phyloP scores from a whole-genome alignment of 1,140 invertebrate genomes.

The Cryptotermes secundus region DNA sequence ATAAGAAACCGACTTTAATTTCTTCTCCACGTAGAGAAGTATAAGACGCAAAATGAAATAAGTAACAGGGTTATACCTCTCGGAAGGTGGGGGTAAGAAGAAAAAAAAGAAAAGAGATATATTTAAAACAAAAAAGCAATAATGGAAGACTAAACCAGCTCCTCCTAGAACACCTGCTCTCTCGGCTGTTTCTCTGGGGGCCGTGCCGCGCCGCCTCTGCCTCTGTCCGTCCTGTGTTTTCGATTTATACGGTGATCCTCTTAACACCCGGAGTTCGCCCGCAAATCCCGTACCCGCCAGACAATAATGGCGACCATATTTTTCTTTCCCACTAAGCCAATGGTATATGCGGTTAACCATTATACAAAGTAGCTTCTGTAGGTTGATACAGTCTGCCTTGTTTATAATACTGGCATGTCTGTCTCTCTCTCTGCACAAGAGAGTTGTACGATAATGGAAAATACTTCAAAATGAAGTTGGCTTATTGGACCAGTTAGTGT shows the following conservation, averaged over 20 bases:
- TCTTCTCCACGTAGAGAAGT: background rate
- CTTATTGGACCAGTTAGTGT: background rate
- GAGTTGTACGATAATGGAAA: background rate
- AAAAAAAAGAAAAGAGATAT: background rate
- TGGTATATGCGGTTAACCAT: constrained; percentile 9
- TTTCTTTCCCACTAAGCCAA: constrained; percentile 16
- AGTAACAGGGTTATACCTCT: constrained; percentile 1
- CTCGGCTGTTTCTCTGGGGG: background rate
- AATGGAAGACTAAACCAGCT: background rate
- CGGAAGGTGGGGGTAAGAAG: background rate
- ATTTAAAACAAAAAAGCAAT: constrained; percentile 19
- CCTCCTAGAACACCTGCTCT: constrained; percentile 1
- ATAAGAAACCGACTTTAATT: background rate
- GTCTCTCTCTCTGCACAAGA: background rate
- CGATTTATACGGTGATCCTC: constrained; percentile 6
- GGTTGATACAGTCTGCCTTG: background rate
- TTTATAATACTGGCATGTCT: background rate
- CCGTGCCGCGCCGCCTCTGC: background rate
- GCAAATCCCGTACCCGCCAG: constrained; percentile 1
- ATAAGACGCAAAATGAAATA: background rate
- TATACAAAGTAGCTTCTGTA: constrained; percentile 3
- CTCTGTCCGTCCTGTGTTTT: background rate
- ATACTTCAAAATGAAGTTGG: background rate
- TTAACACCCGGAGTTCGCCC: constrained; percentile 6
- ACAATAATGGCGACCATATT: constrained; percentile 19